Conservation (phyloP, 2,888 invertebrate species). For the Brachynemurus nebulosus region DNA sequence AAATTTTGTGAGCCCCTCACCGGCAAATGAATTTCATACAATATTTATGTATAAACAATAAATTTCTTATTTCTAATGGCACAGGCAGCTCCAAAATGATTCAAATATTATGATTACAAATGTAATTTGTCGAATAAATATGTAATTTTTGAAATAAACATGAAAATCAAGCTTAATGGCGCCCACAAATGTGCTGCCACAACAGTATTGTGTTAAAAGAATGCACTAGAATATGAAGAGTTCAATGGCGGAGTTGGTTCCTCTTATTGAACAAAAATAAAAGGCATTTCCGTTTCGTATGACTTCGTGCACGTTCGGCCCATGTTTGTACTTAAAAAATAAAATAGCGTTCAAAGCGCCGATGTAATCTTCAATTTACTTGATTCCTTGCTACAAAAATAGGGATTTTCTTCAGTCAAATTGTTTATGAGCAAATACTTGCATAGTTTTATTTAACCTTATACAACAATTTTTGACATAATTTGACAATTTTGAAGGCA, state of each 20-base stretch:
- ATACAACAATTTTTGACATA: background rate
- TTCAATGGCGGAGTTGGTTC: constrained; percentile 4
- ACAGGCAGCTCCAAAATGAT: too few species aligned
- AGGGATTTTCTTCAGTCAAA: constrained; percentile 5
- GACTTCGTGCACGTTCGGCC: background rate
- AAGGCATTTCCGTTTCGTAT: constrained; percentile 1
- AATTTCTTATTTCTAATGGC: too few species aligned
- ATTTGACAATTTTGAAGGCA: background rate
- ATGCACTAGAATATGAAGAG: background rate
- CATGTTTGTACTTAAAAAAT: background rate
- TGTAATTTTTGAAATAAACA: background rate
- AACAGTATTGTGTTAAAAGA: background rate
- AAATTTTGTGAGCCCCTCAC: constrained; percentile 23
- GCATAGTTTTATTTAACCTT: background rate
- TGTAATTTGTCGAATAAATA: background rate
- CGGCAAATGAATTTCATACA: background rate
- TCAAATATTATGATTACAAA: too few species aligned
- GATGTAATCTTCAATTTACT: constrained; percentile 4
- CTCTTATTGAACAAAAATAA: constrained; percentile 3
- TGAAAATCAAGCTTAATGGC: background rate
- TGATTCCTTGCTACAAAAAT: background rate
- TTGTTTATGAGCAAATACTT: background rate
- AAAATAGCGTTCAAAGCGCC: background rate
- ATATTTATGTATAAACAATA: background rate
- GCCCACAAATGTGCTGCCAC: background rate